phyloP scores from a whole-genome alignment of 2,113 vertebrate genomes.

The Perognathus longimembris region DNA sequence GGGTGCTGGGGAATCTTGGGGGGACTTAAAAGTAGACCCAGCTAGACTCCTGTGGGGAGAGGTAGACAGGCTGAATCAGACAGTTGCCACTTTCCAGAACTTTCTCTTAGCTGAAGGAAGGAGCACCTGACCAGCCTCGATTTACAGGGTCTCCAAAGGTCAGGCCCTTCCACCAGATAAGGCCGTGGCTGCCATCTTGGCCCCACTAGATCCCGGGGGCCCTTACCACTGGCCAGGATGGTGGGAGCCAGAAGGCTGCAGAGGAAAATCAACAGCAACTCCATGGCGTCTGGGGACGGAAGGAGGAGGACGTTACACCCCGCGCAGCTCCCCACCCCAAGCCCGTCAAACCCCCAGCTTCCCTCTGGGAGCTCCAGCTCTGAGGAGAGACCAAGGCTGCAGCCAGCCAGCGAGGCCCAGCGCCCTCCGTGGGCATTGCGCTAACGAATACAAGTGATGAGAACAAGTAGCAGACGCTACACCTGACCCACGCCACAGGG shows the following conservation, averaged over 20 bases:
- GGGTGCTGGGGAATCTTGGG: too few species aligned
- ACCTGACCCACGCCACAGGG: not conserved
- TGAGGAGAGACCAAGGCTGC: fast-evolving
- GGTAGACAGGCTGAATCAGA: too few species aligned
- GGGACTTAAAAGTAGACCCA: not conserved
- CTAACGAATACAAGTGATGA: fast-evolving
- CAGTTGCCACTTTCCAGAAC: not conserved
- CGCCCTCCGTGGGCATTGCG: fast-evolving
- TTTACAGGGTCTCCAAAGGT: not conserved
- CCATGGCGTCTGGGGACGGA: conserved; percentile 92
- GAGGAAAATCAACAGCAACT: conserved; percentile 91
- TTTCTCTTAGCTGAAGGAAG: not conserved
- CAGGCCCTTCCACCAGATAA: not conserved
- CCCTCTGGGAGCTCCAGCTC: fast-evolving
- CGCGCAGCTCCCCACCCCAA: not conserved
- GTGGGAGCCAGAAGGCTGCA: conserved; percentile 91
- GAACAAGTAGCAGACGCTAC: too few species aligned
- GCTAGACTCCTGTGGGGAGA: not conserved
- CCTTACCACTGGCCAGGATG: conserved; percentile 90
- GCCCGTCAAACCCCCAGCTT: too few species aligned
- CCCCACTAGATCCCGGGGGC: not conserved
- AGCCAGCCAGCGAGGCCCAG: not conserved
- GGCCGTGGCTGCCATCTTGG: not conserved
- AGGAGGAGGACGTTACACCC: not conserved
- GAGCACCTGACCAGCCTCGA: not conserved